Percentiles rank a stretch among this genome's conserved stretches.
These are phyloP conservation scores for Aphis gossypii DNA, from an alignment of 1,140 invertebrate species.

Conservation along the genomic window DNA sequence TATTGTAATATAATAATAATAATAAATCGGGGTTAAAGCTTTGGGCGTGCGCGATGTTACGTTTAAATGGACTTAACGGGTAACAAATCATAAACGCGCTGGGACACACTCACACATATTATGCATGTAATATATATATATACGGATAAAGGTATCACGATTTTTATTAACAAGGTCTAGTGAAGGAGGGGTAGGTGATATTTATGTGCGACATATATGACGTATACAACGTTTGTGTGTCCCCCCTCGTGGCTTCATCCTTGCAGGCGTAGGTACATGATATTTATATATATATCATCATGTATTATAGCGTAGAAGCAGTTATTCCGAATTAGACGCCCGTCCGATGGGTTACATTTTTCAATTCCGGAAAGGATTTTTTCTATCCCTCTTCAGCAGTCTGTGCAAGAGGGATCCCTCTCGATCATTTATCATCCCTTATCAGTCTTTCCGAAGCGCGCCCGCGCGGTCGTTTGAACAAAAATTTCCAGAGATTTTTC, in stretches of 20 bases:
- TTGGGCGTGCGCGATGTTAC: neutral
- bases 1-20: constrained; percentile 30
- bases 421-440: constrained; percentile 10
- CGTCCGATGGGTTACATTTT: constrained; percentile 2
- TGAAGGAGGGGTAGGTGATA: neutral
- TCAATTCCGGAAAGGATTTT: constrained; percentile 15
- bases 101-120: neutral
- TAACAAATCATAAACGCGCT: constrained; percentile 45
- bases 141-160: neutral
- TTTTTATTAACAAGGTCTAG: constrained; percentile 3
- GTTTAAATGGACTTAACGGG: constrained; percentile 52
- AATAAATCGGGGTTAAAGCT: constrained; percentile 39
- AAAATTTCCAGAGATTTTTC: neutral
- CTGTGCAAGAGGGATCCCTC: neutral
- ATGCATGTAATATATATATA: neutral
- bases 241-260: neutral
- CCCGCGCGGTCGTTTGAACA: neutral
- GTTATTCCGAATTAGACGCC: neutral
- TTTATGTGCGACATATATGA: constrained; percentile 4
- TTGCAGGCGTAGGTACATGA: neutral
- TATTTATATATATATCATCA: neutral
- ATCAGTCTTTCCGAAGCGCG: neutral
- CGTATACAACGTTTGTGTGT: neutral
- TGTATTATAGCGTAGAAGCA: neutral
- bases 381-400: neutral